These are phyloP conservation scores for Pogonophryne albipinna DNA, from an alignment of 2,797 vertebrate genomes.

Conservation along the genomic window DNA sequence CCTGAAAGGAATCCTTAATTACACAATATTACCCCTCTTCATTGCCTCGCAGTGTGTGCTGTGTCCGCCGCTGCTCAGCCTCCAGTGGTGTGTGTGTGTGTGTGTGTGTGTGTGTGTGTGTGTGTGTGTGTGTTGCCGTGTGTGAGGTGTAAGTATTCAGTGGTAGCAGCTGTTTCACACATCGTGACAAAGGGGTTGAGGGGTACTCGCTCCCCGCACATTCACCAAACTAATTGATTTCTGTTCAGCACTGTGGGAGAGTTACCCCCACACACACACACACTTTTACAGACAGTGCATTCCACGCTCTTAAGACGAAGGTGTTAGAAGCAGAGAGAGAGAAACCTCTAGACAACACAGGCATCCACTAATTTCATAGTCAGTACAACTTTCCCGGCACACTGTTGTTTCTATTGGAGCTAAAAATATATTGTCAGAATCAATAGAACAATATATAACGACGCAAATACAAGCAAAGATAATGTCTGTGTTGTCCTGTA, in stretches of 20 bases:
- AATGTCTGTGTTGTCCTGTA: background rate
- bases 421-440: background rate
- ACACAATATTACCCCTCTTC: slow-evolving; percentile 99
- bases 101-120: slow-evolving; percentile 78
- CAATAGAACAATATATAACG: background rate
- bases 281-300: slow-evolving; percentile 68
- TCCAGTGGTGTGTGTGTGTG: slow-evolving; percentile 75
- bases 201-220: slow-evolving; percentile 81
- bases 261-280: slow-evolving; percentile 64
- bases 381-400: slow-evolving; percentile 18
- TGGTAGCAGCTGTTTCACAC: slow-evolving; percentile 93
- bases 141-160: slow-evolving; percentile 88
- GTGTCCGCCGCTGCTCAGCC: slow-evolving; percentile 72
- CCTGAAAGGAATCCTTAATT: slow-evolving; percentile 99
- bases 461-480: too few relatives aligned
- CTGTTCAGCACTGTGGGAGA: slow-evolving; percentile 87
- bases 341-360: slow-evolving; percentile 48
- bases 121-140: slow-evolving; percentile 76
- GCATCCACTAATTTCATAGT: slow-evolving; percentile 51
- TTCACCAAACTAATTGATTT: slow-evolving; percentile 88
- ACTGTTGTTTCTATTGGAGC: background rate
- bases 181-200: slow-evolving; percentile 84
- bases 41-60: slow-evolving; percentile 90
- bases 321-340: slow-evolving; percentile 60
- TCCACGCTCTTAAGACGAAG: slow-evolving; percentile 71